Evolutionary conservation across 2,888 invertebrate genomes (phyloP), one percentile per base, ranked within the genome.

Genomic region (Drosophila melanocephala): DNA sequence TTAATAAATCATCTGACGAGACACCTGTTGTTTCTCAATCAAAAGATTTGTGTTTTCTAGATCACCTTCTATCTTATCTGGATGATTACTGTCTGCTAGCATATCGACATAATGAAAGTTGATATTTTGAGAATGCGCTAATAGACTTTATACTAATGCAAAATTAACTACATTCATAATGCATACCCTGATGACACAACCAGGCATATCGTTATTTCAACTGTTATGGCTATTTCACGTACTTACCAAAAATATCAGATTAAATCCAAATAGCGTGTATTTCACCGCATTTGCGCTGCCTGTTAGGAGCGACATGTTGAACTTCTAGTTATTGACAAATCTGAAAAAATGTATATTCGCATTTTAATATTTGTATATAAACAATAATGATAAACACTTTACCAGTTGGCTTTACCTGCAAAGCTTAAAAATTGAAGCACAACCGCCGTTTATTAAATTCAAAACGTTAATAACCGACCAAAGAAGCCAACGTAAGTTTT

Each of bases 171-270:
- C 44, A 53, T 32, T 14, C 22, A 47, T 32, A n/a, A 10, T 72
- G 47, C 32, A 55, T 30, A 19, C 30, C 1, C 4, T 16, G 28
- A 62, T 80, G 83, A 74, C 50, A 83, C 83, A 80, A 6, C 22
- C 19, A 12, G 14, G 16, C 22, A 55, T 66, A 47, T 44, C 12
- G 28, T 1, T 22, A 26, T 32, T 47, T 30, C 26, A 26, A 42
- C 19, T 42, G 16, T 7, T 12, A 26, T 42, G 12, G 3, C 6
- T 22, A 14, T 16, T 51, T 28, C 7, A 16, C 47, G 14, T 57
- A 94, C 96, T 96, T 93, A 97, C 97, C 95, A 97, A 94, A 94
- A 97, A 96, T 58, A 96, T 90, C 75, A 96, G 94, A 93, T 97
- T 97, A 88, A 97, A 96, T 59, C 95, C 94, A 89, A 96, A 96